Evolutionary conservation across 2,888 invertebrate species (phyloP), one percentile per base, ranked within the genome.

Genomic region (Listrodromus nycthemerus): DNA sequence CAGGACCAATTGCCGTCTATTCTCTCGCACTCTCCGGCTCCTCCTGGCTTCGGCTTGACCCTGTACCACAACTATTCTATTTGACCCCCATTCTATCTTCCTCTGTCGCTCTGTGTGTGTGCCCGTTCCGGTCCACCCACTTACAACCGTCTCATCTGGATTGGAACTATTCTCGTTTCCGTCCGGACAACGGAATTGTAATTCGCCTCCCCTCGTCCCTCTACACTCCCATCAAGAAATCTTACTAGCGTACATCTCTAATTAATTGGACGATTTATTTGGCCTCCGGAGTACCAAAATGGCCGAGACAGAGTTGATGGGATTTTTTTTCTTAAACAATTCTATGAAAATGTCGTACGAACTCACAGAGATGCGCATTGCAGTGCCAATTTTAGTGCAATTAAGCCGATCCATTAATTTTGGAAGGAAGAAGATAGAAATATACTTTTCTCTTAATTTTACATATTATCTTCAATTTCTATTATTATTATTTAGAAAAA

Each of bases 61-160:
- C 80, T 79, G 70, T 74, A 66, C 63, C 77, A 70, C 71, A 79
- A 70, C 71, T 73, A 71, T 82, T 45, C 80, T 69, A 80, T 82
- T 88, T 88, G 89, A 90, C 90, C 89, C 88, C 87, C 86, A 89
- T 90, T 89, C 87, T 87, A 75, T 77, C 74, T 33, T 63, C 19
- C 86, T 86, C 58, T 13, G 16, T 27, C 13, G 27, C 58, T 13
- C 27, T 61, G 55, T 55, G 55, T 55, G 55, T 24, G 58, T 7
- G 86, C 73, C 84, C 85, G 83, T 86, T 86, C 84, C 84, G 81
- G 80, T 85, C 89, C 88, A 86, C 89, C 90, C 88, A 87, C 88
- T 90, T 87, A 87, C 89, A 86, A 85, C 75, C 76, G 37, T 80
- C 75, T 84, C 76, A 76, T 83, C 71, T 70, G 77, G 86, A 87